These are phyloP conservation scores for Armadillidium nasatum DNA, from an alignment of 1,140 invertebrate genomes.

Conservation along the genomic window DNA sequence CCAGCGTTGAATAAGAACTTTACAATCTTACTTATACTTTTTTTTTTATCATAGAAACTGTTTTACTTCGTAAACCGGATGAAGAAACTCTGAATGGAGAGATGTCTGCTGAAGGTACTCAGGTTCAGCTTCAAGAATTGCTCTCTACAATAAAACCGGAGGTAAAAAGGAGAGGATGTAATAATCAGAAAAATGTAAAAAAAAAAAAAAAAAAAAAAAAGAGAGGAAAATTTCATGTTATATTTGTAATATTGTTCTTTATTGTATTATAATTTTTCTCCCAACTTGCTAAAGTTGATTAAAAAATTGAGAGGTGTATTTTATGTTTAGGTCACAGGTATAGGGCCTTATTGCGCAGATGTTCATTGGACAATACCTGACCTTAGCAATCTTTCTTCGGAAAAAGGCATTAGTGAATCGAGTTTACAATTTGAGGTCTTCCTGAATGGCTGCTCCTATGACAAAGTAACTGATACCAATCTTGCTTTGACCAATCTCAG, in stretches of 20 bases:
- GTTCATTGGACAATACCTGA: constrained; percentile 39
- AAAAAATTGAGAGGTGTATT: neutral
- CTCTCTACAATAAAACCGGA: neutral
- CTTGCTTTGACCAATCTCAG: constrained; percentile 35
- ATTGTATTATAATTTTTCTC: too few relatives aligned
- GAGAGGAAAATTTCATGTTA: too few relatives aligned
- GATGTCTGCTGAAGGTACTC: neutral
- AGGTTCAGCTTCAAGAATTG: neutral
- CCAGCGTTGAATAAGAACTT: too few relatives aligned
- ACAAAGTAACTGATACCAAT: constrained; percentile 25
- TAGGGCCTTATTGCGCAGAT: constrained; percentile 33
- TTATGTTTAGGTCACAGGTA: constrained; percentile 30
- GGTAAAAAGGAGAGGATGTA: neutral
- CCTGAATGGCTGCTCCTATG: constrained; percentile 32
- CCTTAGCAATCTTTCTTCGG: constrained; percentile 15
- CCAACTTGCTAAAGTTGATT: too few relatives aligned
- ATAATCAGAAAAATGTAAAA: neutral
- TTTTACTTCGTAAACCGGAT: neutral
- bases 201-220: too few relatives aligned
- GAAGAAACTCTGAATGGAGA: neutral
- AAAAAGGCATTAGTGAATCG: constrained; percentile 24
- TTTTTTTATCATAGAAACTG: neutral
- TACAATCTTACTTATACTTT: neutral
- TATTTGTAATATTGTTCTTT: too few relatives aligned
- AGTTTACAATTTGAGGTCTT: constrained; percentile 40